phyloP scores from a whole-genome alignment of 2,888 invertebrate species.

The Colostygia pectinataria region DNA sequence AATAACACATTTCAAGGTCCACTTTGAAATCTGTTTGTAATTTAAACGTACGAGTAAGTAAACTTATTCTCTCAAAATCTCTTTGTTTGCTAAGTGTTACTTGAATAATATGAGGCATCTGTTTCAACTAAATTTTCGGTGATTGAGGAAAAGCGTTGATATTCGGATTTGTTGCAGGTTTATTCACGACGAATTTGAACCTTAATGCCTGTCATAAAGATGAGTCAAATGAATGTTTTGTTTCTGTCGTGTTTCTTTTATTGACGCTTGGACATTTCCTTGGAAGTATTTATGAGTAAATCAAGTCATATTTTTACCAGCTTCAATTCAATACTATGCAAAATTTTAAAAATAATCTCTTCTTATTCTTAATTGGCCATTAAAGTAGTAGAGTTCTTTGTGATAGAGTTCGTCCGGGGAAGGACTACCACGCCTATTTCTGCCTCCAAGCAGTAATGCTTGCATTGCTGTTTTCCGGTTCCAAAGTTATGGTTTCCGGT shows the following conservation, averaged over 20 bases:
- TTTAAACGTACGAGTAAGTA: conserved; percentile 34
- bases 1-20: conserved; percentile 29
- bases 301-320: conserved; percentile 28
- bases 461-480: no score
- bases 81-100: conserved; percentile 44
- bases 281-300: conserved; percentile 17
- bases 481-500: no score
- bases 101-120: conserved; percentile 64
- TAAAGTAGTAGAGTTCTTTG: no score
- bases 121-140: conserved; percentile 61
- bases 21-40: conserved; percentile 40
- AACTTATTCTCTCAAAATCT: conserved; percentile 50
- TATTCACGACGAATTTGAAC: conserved; percentile 36
- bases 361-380: no score
- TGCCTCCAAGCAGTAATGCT: no score
- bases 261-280: conserved; percentile 21
- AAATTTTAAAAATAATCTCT: no score
- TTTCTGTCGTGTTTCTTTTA: conserved; percentile 16
- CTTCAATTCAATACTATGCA: conserved; percentile 9
- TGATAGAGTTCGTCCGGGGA: no score
- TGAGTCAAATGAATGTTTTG: conserved; percentile 1
- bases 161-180: conserved; percentile 48
- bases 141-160: conserved; percentile 48
- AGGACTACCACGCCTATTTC: no score
- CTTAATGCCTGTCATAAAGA: conserved; percentile 13